phyloP scores from a whole-genome alignment of 2,113 vertebrate genomes.

The Capreolus pygargus region DNA sequence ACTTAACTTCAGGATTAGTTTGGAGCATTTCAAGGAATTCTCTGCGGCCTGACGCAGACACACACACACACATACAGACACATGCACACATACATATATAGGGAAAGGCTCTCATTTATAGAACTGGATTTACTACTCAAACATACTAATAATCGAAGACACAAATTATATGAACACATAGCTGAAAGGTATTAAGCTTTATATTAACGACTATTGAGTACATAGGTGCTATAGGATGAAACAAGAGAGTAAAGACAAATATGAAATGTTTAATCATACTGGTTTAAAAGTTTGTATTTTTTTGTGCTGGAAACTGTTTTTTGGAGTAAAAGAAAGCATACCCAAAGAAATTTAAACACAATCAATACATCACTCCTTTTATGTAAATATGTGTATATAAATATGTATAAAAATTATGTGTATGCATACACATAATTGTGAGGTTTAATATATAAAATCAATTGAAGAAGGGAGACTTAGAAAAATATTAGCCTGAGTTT shows the following conservation, averaged over 20 bases:
- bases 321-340: not conserved
- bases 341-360: not conserved
- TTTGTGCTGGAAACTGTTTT: not conserved
- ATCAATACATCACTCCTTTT: not conserved
- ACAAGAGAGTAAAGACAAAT: not conserved
- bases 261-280: not conserved
- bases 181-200: not conserved
- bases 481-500: not conserved
- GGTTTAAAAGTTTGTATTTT: not conserved
- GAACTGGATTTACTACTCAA: not conserved
- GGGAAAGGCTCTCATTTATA: not conserved
- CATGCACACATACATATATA: not conserved
- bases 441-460: conserved; percentile 7
- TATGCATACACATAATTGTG: not conserved
- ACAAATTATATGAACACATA: not conserved
- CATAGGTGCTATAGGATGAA: not conserved
- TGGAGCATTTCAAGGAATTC: not conserved
- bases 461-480: not conserved
- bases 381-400: not conserved
- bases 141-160: not conserved
- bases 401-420: not conserved
- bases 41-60: not conserved
- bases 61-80: not conserved
- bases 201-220: not conserved
- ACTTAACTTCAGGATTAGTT: not conserved